Base-by-base conservation (phyloP, 2,888 invertebrate species). In the Hypena proboscidalis region DNA sequence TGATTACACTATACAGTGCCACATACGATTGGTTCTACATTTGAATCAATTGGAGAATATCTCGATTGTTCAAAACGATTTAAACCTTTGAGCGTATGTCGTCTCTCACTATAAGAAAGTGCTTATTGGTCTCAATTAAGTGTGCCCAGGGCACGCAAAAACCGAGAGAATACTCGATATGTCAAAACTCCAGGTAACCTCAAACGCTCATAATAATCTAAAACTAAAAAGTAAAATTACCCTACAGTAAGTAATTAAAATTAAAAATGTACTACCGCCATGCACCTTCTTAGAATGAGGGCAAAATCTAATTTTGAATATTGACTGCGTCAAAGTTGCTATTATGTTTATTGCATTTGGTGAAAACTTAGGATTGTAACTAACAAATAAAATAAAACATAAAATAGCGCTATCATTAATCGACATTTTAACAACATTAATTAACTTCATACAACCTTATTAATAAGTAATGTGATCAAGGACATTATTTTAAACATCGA, bases 191-290 rank as follows among this genome's bases (percentile, higher is more conserved):
- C 68, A 74, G 71, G 76, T 76, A 77, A 77, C 74, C 62, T 61
- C 68, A 64, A 61, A 67, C 53, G 53, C 58, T 67, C 51, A 11
- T 38, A 34, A 54, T n/a, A n/a, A 56, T 34, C 59, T 57, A 63
- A 51, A 69, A 59, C 49, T 52, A 63, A 54, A 63, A 59, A 49
- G 48, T 61, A 60, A 48, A 56, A 37, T 42, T 42, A 56, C 52
- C 54, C 58, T 56, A 57, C 51, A 59, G 40, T 58, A 52, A 50
- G 39, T 58, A 59, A 61, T 36, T 56, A 67, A 65, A 69, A 55
- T 53, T 64, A 59, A 66, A 76, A 76, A 74, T 81, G 82, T 83
- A 83, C 82, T 84, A 77, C 56, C 50, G 67, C 66, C 67, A 58
- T 67, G 70, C 70, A 73, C 69, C 64, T 48, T 42, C 25, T 46